Base-by-base conservation (phyloP, 2,113 vertebrate genomes). In the Paralichthys olivaceus region DNA sequence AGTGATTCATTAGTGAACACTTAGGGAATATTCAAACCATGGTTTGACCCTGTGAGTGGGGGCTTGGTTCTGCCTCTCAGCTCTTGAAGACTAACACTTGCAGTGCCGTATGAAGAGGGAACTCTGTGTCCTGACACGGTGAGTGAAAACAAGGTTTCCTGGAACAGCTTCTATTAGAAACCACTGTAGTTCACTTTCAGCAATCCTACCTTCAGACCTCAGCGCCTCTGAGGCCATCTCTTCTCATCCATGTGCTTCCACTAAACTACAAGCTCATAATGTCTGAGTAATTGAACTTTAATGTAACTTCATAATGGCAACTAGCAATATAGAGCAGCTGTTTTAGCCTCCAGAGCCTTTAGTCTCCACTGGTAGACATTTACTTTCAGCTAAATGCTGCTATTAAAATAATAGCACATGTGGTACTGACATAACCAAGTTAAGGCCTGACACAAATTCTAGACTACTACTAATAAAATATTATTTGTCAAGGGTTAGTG, bases 101-200 rank as follows among this genome's bases (percentile, higher is more conserved):
- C 40, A 13, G 40, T 43, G 40, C 40, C 14, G 12, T 43, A 3
- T 15, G 0, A 3, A 12, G 40, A 43, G 14, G 40, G 40, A 43
- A 43, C 40, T 43, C 34, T 9, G 34, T 37, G 40, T 12, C 40
- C 40, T 77, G 68, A 67, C 68, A 61, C 37, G 53, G 8, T 43
- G 20, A 72, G 56, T 61, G 62, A 77, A 71, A 70, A 66, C 60
- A 58, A 43, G 72, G 54, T 54, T 71, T 70, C 34, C 34, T 37
- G 43, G 17, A 67, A 40, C 40, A 56, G 34, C n/a, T 25, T 76
- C 79, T 47, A 49, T 55, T 54, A 49, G 29, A 55, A 51, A 68
- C 34, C 34, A 47, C 61, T 47, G 13, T 26, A 54, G 56, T 49
- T 40, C 28, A 22, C 26, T 60, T 28, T n/a, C 54, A 23, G 45